Base-by-base conservation (phyloP, 2,113 vertebrate genomes). In the Pedetes capensis region DNA sequence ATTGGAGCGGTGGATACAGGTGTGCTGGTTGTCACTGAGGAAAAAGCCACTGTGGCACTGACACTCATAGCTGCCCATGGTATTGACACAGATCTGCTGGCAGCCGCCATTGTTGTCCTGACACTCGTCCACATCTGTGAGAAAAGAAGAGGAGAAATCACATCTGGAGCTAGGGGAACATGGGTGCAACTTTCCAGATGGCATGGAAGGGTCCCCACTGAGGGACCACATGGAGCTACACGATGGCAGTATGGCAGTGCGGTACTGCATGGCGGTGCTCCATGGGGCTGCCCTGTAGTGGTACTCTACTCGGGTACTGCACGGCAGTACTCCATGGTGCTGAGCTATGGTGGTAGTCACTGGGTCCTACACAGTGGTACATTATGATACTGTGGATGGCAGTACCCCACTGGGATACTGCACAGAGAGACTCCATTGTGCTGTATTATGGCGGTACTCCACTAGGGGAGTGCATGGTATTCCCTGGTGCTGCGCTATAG, bases 61-160 rank as follows among this genome's bases (percentile, higher is more conserved):
- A 55, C 99, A 99, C 97, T 99, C 99, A 10, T 99, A 99, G 98
- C 99, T 99, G 93, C 99, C 99, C 99, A 99, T 99, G 44, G 99
- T 99, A 75, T 99, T 99, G 76, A 99, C 98, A 61, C 99, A 99
- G 96, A 99, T 98, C 97, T 99, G 99, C 96, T 99, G 99, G 97
- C 99, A 99, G 71, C 99, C 99, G 0, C 99, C 99, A 1, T 99
- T 99, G 98, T 99, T 99, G 98, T 99, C 99, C 96, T 98, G 96
- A 96, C 99, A 99, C 94, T 99, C 99, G 3, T 99, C 99, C 97
- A 99, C 99, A 92, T 99, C 99, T 99, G 97, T 7, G 44, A 84
- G 91, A 72, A 68, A n/a, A 66, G 6, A 72, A 68, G 63, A 13
- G 4, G 57, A 13, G 42, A 25, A 6, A 6, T 97, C 51, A 89